These are phyloP conservation scores for Arctia plantaginis DNA, from an alignment of 2,888 invertebrate species.

Conservation along the genomic window DNA sequence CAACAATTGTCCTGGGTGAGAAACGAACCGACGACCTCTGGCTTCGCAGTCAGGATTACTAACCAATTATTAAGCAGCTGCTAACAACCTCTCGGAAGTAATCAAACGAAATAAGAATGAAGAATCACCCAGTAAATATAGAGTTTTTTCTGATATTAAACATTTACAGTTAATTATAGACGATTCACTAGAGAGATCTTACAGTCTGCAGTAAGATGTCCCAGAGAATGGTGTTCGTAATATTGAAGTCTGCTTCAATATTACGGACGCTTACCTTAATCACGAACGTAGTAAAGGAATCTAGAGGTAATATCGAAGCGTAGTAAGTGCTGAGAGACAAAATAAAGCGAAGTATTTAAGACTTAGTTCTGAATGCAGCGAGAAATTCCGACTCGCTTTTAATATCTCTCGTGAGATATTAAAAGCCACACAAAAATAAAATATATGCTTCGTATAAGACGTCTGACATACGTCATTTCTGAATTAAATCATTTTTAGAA, in stretches of 20 bases:
- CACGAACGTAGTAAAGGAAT: neutral
- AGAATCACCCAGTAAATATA: too few species aligned
- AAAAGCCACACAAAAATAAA: neutral
- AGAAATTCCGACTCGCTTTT: neutral
- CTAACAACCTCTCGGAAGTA: too few species aligned
- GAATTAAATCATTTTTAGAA: too few species aligned
- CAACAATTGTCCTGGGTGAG: too few species aligned
- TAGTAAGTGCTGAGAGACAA: neutral
- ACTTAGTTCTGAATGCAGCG: conserved; percentile 4
- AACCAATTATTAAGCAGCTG: too few species aligned
- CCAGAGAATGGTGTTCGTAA: neutral
- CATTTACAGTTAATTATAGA: neutral
- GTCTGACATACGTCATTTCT: neutral
- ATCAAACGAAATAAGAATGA: too few species aligned
- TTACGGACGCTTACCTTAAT: neutral
- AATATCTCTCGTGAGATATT: neutral
- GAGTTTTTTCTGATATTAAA: too few species aligned
- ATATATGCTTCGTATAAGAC: neutral
- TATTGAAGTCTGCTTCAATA: neutral
- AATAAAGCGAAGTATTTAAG: conserved; percentile 1
- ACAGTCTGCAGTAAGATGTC: neutral
- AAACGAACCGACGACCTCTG: too few species aligned
- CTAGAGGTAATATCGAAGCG: neutral
- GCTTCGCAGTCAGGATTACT: too few species aligned
- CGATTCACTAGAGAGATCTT: neutral